phyloP scores from a whole-genome alignment of 2,888 invertebrate genomes.

The Alentia gelatinosa region DNA sequence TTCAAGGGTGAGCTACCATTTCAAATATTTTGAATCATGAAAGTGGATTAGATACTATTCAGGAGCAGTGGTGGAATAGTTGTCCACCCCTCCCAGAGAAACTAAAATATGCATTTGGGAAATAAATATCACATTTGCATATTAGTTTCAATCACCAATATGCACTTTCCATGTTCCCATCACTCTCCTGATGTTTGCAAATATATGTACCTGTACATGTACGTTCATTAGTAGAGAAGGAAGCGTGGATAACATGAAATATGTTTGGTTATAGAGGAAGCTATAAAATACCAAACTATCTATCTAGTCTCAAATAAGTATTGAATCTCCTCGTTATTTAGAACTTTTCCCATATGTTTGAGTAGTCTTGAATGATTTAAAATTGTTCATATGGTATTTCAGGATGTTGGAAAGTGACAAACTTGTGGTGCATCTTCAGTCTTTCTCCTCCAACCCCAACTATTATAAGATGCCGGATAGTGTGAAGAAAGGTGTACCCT shows the following conservation, averaged over 20 bases:
- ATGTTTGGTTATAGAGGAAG: no score
- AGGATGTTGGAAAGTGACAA: constrained; percentile 85
- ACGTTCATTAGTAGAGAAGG: no score
- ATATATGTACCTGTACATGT: no score
- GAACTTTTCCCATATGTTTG: no score
- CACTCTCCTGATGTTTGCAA: no score
- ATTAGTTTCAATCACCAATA: no score
- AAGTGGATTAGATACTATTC: not conserved
- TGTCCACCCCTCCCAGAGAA: not conserved
- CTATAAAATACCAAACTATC: no score
- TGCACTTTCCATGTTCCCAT: no score
- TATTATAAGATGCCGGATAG: constrained; percentile 88
- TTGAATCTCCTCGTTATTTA: no score
- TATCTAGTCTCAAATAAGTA: no score
- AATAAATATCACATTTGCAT: not conserved
- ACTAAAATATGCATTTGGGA: not conserved
- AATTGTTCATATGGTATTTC: constrained; percentile 60
- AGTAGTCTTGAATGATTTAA: no score
- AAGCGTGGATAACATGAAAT: no score
- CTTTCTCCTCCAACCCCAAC: constrained; percentile 84
- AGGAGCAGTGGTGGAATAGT: not conserved
- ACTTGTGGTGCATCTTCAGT: constrained; percentile 87
- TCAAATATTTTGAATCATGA: not conserved
- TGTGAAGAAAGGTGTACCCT: constrained; percentile 86
- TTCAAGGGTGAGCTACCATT: constrained; percentile 76